phyloP scores from a whole-genome alignment of 2,113 vertebrate species.

The Serinus canaria region DNA sequence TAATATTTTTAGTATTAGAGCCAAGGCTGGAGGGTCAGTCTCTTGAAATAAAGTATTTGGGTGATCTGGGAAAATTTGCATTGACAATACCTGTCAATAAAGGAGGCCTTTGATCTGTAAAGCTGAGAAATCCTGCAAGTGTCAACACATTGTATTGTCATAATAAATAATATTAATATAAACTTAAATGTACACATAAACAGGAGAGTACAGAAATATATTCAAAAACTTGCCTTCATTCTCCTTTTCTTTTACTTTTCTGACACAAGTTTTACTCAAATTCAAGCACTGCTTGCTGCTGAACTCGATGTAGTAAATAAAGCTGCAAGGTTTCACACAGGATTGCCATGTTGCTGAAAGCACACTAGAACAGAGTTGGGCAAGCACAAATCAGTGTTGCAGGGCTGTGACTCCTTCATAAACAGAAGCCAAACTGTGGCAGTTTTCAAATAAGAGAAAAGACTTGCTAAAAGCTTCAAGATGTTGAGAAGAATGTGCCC shows the following conservation, averaged over 20 bases:
- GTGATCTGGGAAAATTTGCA: neutral
- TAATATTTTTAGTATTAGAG: neutral
- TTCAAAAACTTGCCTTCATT: neutral
- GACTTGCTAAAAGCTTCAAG: conserved; percentile 68
- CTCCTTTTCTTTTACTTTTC: neutral
- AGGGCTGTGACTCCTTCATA: conserved; percentile 56
- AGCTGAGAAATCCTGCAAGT: neutral
- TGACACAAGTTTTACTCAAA: neutral
- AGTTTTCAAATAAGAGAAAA: conserved; percentile 55
- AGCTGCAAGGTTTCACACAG: conserved; percentile 39
- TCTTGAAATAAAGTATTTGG: neutral
- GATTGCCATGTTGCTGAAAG: conserved; percentile 47
- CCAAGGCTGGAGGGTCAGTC: neutral
- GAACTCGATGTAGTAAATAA: conserved; percentile 40
- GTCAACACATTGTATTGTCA: neutral
- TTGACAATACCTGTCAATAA: neutral
- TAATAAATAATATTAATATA: neutral
- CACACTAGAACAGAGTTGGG: conserved; percentile 36
- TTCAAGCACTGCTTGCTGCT: neutral
- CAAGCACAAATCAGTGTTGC: conserved; percentile 39
- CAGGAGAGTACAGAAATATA: neutral
- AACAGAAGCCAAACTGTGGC: conserved; percentile 53
- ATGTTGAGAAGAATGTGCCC: conserved; percentile 65
- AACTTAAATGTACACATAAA: neutral
- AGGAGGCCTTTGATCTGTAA: neutral